These are phyloP conservation scores for Podocnemis expansa DNA, from an alignment of 2,113 vertebrate genomes.

Conservation along the genomic window DNA sequence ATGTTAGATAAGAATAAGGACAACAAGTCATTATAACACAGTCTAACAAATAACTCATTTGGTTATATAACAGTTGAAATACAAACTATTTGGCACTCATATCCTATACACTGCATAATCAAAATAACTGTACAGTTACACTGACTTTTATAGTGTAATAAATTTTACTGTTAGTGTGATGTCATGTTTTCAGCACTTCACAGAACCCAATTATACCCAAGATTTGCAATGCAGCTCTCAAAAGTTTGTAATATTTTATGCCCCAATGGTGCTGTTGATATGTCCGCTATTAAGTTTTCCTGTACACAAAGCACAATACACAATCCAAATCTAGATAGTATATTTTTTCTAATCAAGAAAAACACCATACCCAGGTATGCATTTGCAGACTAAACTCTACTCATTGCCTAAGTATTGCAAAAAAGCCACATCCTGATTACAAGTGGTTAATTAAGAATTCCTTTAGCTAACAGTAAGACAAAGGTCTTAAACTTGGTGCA, in stretches of 20 bases:
- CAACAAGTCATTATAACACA: neutral
- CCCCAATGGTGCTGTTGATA: neutral
- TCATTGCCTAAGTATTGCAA: neutral
- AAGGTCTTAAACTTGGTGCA: neutral
- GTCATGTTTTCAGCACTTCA: slow-evolving; percentile 19
- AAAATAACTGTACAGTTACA: neutral
- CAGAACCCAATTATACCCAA: neutral
- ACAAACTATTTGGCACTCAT: neutral
- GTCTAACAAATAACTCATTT: neutral
- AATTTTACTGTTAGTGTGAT: neutral
- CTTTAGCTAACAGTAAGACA: too few species aligned
- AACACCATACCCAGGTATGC: neutral
- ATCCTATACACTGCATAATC: neutral
- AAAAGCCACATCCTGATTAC: neutral
- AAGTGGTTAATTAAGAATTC: neutral
- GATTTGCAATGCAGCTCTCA: neutral
- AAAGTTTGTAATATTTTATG: neutral
- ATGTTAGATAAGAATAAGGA: too few species aligned
- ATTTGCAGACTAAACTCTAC: neutral
- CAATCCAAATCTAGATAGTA: neutral
- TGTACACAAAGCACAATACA: neutral
- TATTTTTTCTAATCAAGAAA: neutral
- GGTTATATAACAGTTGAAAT: neutral
- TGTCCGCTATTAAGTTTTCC: neutral
- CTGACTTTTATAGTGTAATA: neutral